Base-by-base conservation (phyloP, 92 coral and sea anemone species). In the Blastomussa wellsi region DNA sequence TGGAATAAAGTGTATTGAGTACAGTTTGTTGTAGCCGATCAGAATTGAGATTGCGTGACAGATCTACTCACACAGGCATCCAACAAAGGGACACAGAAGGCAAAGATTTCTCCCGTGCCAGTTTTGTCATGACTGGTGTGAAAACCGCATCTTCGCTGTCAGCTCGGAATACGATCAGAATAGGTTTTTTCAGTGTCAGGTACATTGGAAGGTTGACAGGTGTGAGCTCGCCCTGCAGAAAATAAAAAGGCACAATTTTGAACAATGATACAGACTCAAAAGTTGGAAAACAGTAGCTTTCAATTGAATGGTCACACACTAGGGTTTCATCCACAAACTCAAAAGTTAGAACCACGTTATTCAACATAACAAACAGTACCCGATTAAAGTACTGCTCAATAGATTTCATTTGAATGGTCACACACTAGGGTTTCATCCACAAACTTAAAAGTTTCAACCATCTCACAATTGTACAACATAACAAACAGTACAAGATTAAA, bases 161-260 rank as follows among this genome's bases (percentile, higher is more conserved):
- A 39, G 90, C 84, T 81, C 90, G 90, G 70, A 96, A 96, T 38
- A 90, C 99, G 67, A 96, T 90, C 47, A 96, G 84, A 14, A 96
- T 82, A 17, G 99, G 99, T 36, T 90, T 93, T 14, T 83, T 78
- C 77, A 89, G 88, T 47, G 87, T 66, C 81, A 84, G 85, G 92
- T 96, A 96, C 77, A 82, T 82, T 36, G 98, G 99, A 42, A 96
- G 90, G 87, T 96, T 95, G 66, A 96, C 72, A 48, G 97, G 98
- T 26, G 96, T 96, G 62, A 96, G 85, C 86, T 96, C 98, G 42
- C 98, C 99, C 99, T 96, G 88, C 20, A 88, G 64, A 44, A 11
- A 60, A 41, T 20, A 79, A 39, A 35, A 32, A 82, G n/a, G n/a
- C n/a, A n/a, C n/a, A n/a, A n/a, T n/a, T n/a, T n/a, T n/a, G n/a